phyloP scores from a whole-genome alignment of 2,113 vertebrate genomes.

The Xiphophorus hellerii region DNA sequence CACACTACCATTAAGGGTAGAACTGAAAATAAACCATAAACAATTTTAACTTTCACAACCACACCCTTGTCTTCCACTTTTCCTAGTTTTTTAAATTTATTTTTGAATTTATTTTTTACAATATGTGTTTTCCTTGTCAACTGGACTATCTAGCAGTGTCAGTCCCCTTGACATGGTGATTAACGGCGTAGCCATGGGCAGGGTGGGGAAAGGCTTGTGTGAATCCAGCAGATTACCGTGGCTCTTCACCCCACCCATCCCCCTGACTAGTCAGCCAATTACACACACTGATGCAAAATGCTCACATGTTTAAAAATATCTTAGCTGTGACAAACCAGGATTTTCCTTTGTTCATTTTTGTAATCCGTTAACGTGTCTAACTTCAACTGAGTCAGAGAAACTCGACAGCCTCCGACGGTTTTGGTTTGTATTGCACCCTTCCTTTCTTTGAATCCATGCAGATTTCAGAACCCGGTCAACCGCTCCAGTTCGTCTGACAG shows the following conservation, averaged over 20 bases:
- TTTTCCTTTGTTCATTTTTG: background rate
- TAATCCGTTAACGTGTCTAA: background rate
- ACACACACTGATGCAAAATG: conserved; percentile 3
- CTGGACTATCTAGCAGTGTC: conserved; percentile 66
- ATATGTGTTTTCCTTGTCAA: conserved; percentile 23
- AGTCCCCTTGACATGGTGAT: conserved; percentile 67
- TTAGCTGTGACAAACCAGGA: background rate
- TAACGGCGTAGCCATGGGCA: conserved; percentile 68
- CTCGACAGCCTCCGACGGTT: background rate
- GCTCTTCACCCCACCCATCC: conserved; percentile 72
- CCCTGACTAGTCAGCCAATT: conserved; percentile 17
- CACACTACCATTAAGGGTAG: too few species aligned
- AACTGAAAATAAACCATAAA: too few species aligned
- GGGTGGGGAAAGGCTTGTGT: conserved; percentile 77
- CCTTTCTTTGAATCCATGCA: conserved; percentile 33
- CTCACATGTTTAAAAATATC: conserved; percentile 7
- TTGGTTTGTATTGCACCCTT: conserved; percentile 17
- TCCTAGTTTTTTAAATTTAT: background rate
- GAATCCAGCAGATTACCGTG: conserved; percentile 80
- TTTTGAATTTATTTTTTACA: conserved; percentile 13
- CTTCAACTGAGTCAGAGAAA: background rate
- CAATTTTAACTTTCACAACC: background rate
- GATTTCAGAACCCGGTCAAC: conserved; percentile 9
- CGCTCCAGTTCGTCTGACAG: conserved; percentile 30
- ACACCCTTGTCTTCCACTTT: background rate